Conservation (phyloP, 1,140 invertebrate genomes). For the Zaprionus davidi region DNA sequence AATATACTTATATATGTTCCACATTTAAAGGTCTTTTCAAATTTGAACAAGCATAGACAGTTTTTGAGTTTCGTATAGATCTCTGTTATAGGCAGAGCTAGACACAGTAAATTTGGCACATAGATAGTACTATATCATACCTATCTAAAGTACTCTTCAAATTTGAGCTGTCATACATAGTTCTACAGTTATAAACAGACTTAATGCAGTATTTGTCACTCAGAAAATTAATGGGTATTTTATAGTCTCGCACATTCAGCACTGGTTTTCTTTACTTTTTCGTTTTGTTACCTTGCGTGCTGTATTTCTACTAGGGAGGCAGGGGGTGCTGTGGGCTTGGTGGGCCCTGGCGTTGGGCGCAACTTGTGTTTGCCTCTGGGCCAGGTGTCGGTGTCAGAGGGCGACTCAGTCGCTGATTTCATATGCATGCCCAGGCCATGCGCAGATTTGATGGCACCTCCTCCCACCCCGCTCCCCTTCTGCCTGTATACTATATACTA, state of each 20-base stretch:
- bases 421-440: constrained; percentile 47
- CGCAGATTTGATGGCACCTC: constrained; percentile 51
- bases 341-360: constrained; percentile 3
- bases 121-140: not conserved
- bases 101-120: not conserved
- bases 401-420: constrained; percentile 36
- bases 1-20: not conserved
- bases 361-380: constrained; percentile 46
- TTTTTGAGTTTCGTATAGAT: no score
- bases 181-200: not conserved
- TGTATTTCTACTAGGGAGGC: not conserved
- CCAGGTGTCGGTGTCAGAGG: constrained; percentile 38
- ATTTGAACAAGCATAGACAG: no score
- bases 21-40: not conserved
- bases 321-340: not conserved
- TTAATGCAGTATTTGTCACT: not conserved
- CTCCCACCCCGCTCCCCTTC: not conserved
- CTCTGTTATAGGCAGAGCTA: constrained; percentile 1
- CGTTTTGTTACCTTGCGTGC: constrained; percentile 30
- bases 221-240: not conserved
- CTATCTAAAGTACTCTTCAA: not conserved
- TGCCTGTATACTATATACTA: constrained; percentile 1
- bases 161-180: not conserved
- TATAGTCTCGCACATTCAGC: not conserved
- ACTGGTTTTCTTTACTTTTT: not conserved